phyloP scores from a whole-genome alignment of 1,140 invertebrate species.

The Psix sp. region DNA sequence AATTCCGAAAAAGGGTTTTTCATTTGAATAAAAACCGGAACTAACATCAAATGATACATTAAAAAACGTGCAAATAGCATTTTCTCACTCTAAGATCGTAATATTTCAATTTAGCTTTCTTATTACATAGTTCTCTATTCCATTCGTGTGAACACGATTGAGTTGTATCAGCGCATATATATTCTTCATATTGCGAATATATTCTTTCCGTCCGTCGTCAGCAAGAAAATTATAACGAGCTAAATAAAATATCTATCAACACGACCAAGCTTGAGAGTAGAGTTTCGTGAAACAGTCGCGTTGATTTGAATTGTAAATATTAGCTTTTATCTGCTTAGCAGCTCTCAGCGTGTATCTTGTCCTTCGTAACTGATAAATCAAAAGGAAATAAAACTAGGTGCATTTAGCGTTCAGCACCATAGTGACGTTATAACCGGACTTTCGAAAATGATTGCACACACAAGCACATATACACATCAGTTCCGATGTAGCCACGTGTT shows the following conservation, averaged over 20 bases:
- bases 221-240: constrained; percentile 10
- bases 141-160: no score
- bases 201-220: not conserved
- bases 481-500: constrained; percentile 27
- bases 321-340: constrained; percentile 16
- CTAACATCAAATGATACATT: no score
- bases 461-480: constrained; percentile 1
- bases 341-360: constrained; percentile 11
- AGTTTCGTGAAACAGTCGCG: no score
- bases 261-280: no score
- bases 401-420: constrained; percentile 17
- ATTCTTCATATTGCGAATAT: constrained; percentile 1
- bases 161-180: constrained; percentile 20
- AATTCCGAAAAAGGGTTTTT: no score
- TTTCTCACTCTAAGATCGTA: not conserved
- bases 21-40: no score
- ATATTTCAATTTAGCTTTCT: not conserved
- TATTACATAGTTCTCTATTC: no score
- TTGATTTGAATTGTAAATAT: constrained; percentile 52
- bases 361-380: constrained; percentile 28
- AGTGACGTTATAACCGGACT: constrained; percentile 15
- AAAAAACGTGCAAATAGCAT: constrained; percentile 40
- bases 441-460: constrained; percentile 39
- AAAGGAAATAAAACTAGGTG: constrained; percentile 24
- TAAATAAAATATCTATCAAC: constrained; percentile 12